Evolutionary conservation across 2,888 invertebrate species (phyloP).

Genomic region (Pocota personata): DNA sequence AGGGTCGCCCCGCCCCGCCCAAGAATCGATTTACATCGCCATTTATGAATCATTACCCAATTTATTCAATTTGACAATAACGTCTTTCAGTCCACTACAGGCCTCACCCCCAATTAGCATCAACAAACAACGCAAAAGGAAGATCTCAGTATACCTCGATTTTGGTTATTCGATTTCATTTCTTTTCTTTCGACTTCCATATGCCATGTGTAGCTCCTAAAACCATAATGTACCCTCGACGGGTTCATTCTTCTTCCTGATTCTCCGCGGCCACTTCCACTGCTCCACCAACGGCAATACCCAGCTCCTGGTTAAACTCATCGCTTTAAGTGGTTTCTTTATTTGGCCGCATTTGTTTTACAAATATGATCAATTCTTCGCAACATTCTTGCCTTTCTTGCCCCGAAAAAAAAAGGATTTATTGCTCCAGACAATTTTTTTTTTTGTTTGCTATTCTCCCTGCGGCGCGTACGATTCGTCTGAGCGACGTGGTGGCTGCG

Average conservation of each 20-base stretch:
- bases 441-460: constrained; percentile 47
- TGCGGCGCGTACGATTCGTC: constrained; percentile 64
- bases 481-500: constrained; percentile 29
- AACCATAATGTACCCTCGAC: constrained; percentile 69
- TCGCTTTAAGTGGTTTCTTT: constrained; percentile 73
- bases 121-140: not conserved
- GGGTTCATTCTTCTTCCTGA: constrained; percentile 70
- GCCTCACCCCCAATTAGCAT: constrained; percentile 24
- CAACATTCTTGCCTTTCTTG: constrained; percentile 65
- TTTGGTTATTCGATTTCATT: constrained; percentile 49
- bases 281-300: not conserved
- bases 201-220: constrained; percentile 64
- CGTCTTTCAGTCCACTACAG: not conserved
- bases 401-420: constrained; percentile 64
- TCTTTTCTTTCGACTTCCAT: constrained; percentile 47
- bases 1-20: no score
- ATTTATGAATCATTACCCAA: not conserved
- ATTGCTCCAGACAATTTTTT: constrained; percentile 73
- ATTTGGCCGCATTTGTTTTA: constrained; percentile 74
- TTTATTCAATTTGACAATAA: not conserved
- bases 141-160: constrained; percentile 28
- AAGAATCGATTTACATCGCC: not conserved
- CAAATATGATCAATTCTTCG: constrained; percentile 72
- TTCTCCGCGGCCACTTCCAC: constrained; percentile 20
- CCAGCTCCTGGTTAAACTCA: constrained; percentile 60